Evolutionary conservation across 64 coral and sea anemone species (phyloP).

Genomic region (Acropora yongei): DNA sequence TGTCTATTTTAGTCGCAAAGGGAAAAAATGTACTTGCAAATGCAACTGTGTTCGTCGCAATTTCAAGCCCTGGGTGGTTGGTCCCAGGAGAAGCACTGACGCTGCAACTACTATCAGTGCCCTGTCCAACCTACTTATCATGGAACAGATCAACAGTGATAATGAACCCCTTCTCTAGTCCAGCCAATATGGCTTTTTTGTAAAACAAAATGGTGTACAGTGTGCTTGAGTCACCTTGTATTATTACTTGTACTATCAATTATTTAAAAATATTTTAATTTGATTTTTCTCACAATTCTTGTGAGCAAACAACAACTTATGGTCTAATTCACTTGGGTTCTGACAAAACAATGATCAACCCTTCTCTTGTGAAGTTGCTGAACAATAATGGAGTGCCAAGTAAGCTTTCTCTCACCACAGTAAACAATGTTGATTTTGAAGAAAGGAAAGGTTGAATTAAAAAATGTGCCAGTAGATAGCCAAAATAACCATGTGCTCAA

Average conservation of each 20-base stretch:
- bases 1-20: no score
- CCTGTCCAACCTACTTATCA: background rate
- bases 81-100: conserved; percentile 19
- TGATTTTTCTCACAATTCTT: no score
- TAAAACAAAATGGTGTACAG: conserved; percentile 38
- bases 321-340: conserved; percentile 10
- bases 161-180: conserved; percentile 54
- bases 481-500: background rate
- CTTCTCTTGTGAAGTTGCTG: conserved; percentile 32
- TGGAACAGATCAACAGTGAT: conserved; percentile 43
- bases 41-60: no score
- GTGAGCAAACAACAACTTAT: no score
- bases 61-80: conserved; percentile 23
- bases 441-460: conserved; percentile 1
- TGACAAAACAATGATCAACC: conserved; percentile 58
- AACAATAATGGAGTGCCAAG: conserved; percentile 33
- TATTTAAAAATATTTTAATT: no score
- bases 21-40: no score
- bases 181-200: conserved; percentile 36
- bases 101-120: background rate
- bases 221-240: conserved; percentile 30
- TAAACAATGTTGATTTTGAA: no score
- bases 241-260: no score
- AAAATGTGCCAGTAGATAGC: conserved; percentile 22
- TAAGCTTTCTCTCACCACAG: conserved; percentile 1